Evolutionary conservation across 2,888 invertebrate genomes (phyloP).

Genomic region (Acronicta psi): DNA sequence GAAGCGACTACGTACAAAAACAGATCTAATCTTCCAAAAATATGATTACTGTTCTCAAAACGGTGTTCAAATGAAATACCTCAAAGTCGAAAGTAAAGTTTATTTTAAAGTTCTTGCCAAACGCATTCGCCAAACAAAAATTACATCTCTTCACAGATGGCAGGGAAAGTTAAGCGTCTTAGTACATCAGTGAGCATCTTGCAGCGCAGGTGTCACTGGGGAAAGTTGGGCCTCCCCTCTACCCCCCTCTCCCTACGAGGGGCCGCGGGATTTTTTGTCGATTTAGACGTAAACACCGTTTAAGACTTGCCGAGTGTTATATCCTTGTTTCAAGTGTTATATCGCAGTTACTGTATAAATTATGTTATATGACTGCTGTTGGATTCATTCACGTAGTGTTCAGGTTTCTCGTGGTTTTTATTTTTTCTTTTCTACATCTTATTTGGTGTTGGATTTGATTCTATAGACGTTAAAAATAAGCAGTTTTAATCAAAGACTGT

Average conservation of each 20-base stretch:
- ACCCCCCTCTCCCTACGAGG: slow-evolving; percentile 43
- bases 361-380: slow-evolving; percentile 22
- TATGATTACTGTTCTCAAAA: too few species aligned
- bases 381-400: slow-evolving; percentile 13
- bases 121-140: slow-evolving; percentile 35
- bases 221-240: slow-evolving; percentile 47
- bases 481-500: too few species aligned
- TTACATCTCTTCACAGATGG: slow-evolving; percentile 26
- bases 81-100: neutral
- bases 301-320: slow-evolving; percentile 64
- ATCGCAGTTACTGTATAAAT: slow-evolving; percentile 45
- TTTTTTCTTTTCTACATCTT: neutral
- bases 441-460: neutral
- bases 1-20: too few species aligned
- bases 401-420: too few species aligned
- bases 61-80: too few species aligned
- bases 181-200: slow-evolving; percentile 71
- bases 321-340: slow-evolving; percentile 52
- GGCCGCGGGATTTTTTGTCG: slow-evolving; percentile 74
- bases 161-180: slow-evolving; percentile 62
- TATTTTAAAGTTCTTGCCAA: slow-evolving; percentile 17
- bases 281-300: slow-evolving; percentile 79
- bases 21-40: too few species aligned
- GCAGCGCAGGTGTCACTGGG: slow-evolving; percentile 71
- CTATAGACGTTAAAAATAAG: neutral